phyloP scores from a whole-genome alignment of 2,797 vertebrate genomes.

The Sitta carolinensis region DNA sequence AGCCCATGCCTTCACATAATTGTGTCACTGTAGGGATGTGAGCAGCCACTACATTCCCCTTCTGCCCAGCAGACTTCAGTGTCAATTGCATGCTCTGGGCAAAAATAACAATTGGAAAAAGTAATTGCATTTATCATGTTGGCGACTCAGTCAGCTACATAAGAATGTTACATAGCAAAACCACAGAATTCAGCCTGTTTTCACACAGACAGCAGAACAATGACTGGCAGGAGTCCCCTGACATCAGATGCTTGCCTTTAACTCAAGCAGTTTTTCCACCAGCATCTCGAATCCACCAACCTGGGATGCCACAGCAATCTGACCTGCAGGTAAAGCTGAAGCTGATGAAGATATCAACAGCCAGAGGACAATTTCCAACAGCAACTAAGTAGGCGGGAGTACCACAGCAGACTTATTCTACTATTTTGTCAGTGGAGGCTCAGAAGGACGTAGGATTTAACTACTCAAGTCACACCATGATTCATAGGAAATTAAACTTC shows the following conservation, averaged over 20 bases:
- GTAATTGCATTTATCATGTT: conserved; percentile 66
- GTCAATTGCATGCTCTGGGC: conserved; percentile 63
- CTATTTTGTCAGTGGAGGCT: neutral
- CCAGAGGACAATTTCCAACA: neutral
- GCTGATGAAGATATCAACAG: neutral
- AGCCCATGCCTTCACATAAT: neutral
- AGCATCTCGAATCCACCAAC: neutral
- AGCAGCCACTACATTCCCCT: neutral
- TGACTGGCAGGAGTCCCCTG: conserved; percentile 62
- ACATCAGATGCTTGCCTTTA: conserved; percentile 34
- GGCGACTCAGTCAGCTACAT: conserved; percentile 48
- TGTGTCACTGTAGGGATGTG: neutral
- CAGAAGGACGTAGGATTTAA: neutral
- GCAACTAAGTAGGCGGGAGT: neutral
- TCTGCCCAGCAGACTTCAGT: conserved; percentile 49
- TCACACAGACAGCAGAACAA: conserved; percentile 64
- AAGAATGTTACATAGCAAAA: conserved; percentile 64
- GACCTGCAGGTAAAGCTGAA: conserved; percentile 2
- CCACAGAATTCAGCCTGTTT: conserved; percentile 59
- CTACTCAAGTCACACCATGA: neutral
- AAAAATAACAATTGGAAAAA: conserved; percentile 69
- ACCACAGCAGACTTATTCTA: neutral
- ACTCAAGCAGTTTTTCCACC: conserved; percentile 18
- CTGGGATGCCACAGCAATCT: neutral
- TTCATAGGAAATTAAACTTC: conserved; percentile 39